Evolutionary conservation across 2,797 vertebrate species (phyloP), one percentile per base, ranked within the genome.

Genomic region (Bryconaethiops microstoma): DNA sequence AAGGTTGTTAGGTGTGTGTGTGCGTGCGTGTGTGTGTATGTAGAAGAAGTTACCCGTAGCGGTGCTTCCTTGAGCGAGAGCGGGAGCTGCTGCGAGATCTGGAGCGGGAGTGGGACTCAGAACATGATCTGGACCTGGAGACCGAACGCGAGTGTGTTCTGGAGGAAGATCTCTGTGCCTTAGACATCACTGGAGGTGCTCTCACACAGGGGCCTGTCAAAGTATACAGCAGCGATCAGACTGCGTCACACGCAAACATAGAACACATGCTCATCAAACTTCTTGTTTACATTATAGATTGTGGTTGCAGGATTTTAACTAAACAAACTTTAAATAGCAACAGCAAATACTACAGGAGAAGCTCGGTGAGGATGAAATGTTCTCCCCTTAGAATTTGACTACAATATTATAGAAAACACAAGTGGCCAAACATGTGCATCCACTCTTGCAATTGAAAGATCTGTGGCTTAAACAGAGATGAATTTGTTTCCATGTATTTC

Each of bases 101-200:
- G 77, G 96, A 97, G 3, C 95, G 95, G 8, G 97, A 97, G 83
- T 94, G 96, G 25, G 96, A 97, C 0, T 94, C 92, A 0, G 96
- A 98, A 2, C 93, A 94, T 0, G 96, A 97, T 60, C 96, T 91
- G 0, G 97, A 97, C 0, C 94, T 94, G 5, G 96, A 96, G 85
- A 95, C 94, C 2, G 97, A 97, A 1, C 92, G 95, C 75, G 97
- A 99, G 35, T 94, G 94, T 71, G 97, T 99, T 40, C 95, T 95
- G 25, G 97, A 97, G 65, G 96, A 94, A 2, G 97, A 98, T 90
- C 96, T 98, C 69, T 95, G 94, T 10, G 95, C 95, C 91, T 98
- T 98, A 81, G 98, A 97, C 98, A 99, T 99, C 91, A 90, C 90
- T 88, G 88, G 85, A 82, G 21, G 84, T n/a, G 50, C 83, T 84